Evolutionary conservation across 2,888 invertebrate species (phyloP).

Genomic region (Lepidochitona cinerea): DNA sequence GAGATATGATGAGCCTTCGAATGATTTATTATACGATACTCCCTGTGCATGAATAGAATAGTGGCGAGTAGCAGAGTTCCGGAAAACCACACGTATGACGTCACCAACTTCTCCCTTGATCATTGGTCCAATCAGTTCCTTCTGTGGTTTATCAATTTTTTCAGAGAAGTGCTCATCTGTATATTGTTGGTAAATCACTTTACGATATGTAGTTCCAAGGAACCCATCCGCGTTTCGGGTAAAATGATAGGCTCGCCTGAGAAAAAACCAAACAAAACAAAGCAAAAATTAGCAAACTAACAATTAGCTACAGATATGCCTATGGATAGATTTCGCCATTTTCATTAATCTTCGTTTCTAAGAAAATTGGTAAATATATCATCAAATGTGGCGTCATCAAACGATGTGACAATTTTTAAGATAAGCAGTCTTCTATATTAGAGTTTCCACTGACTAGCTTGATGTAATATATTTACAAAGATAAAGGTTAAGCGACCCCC

Average conservation of each 20-base stretch:
- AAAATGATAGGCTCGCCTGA: slow-evolving; percentile 17
- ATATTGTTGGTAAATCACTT: slow-evolving; percentile 23
- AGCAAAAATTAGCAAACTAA: no score
- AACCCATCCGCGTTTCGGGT: slow-evolving; percentile 5
- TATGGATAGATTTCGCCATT: no score
- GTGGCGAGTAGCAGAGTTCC: slow-evolving; percentile 26
- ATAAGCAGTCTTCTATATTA: no score
- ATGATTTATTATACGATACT: slow-evolving; percentile 30
- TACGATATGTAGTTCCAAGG: slow-evolving; percentile 23
- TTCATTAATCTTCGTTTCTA: no score
- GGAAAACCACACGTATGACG: slow-evolving; percentile 19
- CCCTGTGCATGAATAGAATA: slow-evolving; percentile 25
- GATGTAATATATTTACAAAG: no score
- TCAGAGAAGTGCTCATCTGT: slow-evolving; percentile 16
- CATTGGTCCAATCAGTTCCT: slow-evolving; percentile 21
- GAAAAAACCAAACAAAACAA: neutral
- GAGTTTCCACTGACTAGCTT: no score
- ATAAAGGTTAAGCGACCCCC: no score
- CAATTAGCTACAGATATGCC: no score
- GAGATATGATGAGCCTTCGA: neutral
- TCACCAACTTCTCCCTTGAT: slow-evolving; percentile 27
- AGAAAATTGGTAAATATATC: no score
- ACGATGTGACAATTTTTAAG: no score
- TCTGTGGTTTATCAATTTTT: neutral
- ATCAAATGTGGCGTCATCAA: no score